Conservation (phyloP, 2,797 vertebrate genomes). For the Neoniphon sammara region DNA sequence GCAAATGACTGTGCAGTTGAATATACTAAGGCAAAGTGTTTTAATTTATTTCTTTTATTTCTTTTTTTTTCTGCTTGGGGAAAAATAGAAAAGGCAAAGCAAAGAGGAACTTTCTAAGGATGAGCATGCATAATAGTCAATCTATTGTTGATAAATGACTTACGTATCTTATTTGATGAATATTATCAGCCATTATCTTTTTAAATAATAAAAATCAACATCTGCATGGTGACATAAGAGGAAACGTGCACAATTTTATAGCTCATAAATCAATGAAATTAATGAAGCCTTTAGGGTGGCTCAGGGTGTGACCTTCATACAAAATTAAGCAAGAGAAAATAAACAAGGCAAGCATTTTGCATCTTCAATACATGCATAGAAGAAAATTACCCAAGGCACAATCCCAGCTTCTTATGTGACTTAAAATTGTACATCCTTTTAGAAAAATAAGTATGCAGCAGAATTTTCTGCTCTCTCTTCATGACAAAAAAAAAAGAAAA, state of each 20-base stretch:
- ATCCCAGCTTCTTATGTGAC: not conserved
- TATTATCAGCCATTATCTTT: not conserved
- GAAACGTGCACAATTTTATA: not conserved
- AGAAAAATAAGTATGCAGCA: not conserved
- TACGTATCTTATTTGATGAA: not conserved
- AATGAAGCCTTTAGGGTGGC: not conserved
- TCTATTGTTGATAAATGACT: not conserved
- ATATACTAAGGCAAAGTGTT: too few relatives aligned
- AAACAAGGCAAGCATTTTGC: constrained; percentile 2
- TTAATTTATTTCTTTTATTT: too few relatives aligned
- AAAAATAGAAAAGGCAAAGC: not conserved
- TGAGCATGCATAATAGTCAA: not conserved
- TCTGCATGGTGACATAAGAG: not conserved
- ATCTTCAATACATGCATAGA: not conserved
- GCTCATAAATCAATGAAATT: not conserved
- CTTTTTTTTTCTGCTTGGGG: too few relatives aligned
- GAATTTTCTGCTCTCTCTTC: not conserved
- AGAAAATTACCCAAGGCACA: not conserved
- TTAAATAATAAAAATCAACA: not conserved
- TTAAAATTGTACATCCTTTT: not conserved
- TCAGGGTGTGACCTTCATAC: not conserved
- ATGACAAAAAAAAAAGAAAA: not conserved
- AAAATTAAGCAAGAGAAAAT: not conserved
- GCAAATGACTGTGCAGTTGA: too few relatives aligned
- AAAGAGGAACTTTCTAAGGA: not conserved